phyloP scores from a whole-genome alignment of 2,888 invertebrate species.

The Pemphredon lugubris region DNA sequence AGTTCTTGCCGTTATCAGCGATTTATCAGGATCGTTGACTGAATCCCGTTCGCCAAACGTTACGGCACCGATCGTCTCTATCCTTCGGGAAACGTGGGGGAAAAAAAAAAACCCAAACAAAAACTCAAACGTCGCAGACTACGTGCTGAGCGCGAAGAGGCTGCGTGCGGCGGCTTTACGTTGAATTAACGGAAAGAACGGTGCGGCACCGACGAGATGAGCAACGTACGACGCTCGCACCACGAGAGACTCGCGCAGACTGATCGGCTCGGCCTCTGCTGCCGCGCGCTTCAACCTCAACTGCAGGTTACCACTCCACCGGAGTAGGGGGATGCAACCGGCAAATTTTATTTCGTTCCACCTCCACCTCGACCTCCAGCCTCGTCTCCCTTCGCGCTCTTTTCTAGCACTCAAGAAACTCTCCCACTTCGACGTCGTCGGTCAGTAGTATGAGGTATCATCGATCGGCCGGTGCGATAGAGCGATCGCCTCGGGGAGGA shows the following conservation, averaged over 20 bases:
- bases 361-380: neutral
- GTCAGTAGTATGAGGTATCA: too few species aligned
- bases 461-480: too few species aligned
- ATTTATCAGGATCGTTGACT: neutral
- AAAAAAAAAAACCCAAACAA: too few species aligned
- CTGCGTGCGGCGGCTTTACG: neutral
- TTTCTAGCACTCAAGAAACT: slow-evolving; percentile 16
- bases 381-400: neutral
- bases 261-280: slow-evolving; percentile 64
- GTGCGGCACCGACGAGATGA: too few species aligned
- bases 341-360: slow-evolving; percentile 51
- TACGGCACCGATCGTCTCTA: too few species aligned
- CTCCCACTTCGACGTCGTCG: neutral
- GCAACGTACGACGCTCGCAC: slow-evolving; percentile 53
- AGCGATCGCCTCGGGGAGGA: too few species aligned
- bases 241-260: slow-evolving; percentile 72
- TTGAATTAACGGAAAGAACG: too few species aligned
- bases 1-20: slow-evolving; percentile 12
- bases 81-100: too few species aligned
- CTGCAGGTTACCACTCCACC: slow-evolving; percentile 49
- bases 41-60: neutral
- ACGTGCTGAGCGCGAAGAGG: neutral
- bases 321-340: slow-evolving; percentile 61
- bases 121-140: too few species aligned
- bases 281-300: slow-evolving; percentile 67